These are phyloP conservation scores for Ptilodon capucinus DNA, from an alignment of 2,888 invertebrate genomes.

Conservation along the genomic window DNA sequence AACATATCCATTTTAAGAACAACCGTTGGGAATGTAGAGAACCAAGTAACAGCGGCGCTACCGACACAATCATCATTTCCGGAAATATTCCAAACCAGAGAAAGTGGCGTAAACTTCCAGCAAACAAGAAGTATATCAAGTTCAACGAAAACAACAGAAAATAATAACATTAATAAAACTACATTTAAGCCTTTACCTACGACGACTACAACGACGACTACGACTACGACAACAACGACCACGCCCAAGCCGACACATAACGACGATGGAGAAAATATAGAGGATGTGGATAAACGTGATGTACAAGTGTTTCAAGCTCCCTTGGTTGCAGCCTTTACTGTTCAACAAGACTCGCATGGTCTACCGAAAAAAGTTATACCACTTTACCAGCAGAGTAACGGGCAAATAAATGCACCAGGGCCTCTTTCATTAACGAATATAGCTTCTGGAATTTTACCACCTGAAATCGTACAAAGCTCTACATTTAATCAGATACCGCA, in stretches of 20 bases:
- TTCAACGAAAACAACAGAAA: constrained; percentile 45
- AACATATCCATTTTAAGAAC: constrained; percentile 71
- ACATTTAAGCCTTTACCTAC: constrained; percentile 33
- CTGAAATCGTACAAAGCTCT: constrained; percentile 33
- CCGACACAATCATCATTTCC: constrained; percentile 66
- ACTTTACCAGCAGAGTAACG: constrained; percentile 80
- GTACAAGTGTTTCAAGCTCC: constrained; percentile 93
- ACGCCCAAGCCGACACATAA: constrained; percentile 87
- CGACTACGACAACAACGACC: constrained; percentile 82
- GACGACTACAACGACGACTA: constrained; percentile 65
- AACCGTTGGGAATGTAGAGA: constrained; percentile 76
- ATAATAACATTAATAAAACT: constrained; percentile 41
- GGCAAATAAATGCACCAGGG: constrained; percentile 38
- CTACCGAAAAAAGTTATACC: constrained; percentile 91
- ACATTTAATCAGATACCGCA: constrained; percentile 41
- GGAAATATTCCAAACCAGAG: constrained; percentile 71
- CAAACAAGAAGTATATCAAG: constrained; percentile 69
- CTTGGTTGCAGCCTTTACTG: constrained; percentile 92
- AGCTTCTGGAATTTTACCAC: constrained; percentile 35
- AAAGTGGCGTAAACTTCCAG: constrained; percentile 56
- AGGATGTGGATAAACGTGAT: constrained; percentile 85
- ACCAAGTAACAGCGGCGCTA: constrained; percentile 61
- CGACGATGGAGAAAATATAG: constrained; percentile 85
- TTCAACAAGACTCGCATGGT: constrained; percentile 91
- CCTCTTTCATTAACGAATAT: constrained; percentile 37